These are phyloP conservation scores for Phallusia fumigata DNA, from an alignment of 23 tunicate species.

Conservation along the genomic window DNA sequence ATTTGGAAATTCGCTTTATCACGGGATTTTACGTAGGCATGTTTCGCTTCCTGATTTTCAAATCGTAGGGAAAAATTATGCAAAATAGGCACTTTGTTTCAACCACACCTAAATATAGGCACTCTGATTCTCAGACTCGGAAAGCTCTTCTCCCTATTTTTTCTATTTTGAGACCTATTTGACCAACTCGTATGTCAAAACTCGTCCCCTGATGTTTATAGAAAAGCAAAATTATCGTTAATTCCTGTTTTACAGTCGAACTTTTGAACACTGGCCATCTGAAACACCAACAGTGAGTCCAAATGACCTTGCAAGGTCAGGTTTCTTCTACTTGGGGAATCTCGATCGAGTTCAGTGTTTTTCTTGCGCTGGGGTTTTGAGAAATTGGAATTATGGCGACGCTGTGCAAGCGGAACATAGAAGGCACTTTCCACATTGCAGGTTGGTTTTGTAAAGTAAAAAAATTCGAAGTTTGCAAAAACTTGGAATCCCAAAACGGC, in stretches of 20 bases:
- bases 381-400: slow-evolving; percentile 64
- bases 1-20: no score
- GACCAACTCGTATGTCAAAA: no score
- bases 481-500: no score
- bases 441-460: neutral
- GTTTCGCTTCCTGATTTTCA: no score
- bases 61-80: no score
- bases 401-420: slow-evolving; percentile 45
- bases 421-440: slow-evolving; percentile 55
- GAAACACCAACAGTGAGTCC: slow-evolving; percentile 36
- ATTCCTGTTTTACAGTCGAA: neutral
- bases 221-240: neutral
- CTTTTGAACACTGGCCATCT: slow-evolving; percentile 47
- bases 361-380: slow-evolving; percentile 67
- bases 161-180: no score
- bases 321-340: slow-evolving; percentile 76
- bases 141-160: no score
- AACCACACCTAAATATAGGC: no score
- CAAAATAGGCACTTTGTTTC: no score
- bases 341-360: slow-evolving; percentile 71
- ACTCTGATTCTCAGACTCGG: no score
- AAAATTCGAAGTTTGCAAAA: neutral
- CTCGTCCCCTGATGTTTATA: neutral
- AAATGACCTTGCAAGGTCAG: slow-evolving; percentile 53
- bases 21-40: no score